Evolutionary conservation across 2,888 invertebrate species (phyloP), one percentile per base, ranked within the genome.

Genomic region (Synanthedon formicaeformis): DNA sequence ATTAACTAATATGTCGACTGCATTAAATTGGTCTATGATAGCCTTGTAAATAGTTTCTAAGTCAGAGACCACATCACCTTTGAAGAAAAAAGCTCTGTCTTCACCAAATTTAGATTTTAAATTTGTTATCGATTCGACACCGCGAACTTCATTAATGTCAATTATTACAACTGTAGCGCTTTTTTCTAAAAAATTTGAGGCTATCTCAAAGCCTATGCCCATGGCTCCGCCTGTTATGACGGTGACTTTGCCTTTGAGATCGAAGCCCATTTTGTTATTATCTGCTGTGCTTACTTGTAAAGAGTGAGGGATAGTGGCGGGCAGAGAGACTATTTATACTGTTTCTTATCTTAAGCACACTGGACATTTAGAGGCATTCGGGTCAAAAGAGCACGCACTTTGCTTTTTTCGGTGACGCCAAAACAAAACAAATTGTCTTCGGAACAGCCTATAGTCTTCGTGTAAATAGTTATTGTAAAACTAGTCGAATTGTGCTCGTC

Each of bases 151-250:
- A 51, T 75, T 69, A 11, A 76, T 64, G 51, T 79, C 78, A 0
- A 77, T 62, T 0, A 79, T 53, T 8, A 76, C 60, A 2, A 64
- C 56, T 58, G 61, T 74, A 0, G 67, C 75, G 50, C 84, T 86
- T 55, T 83, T 81, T 52, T 73, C 69, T 5, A 90, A 66, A 27
- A 86, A 78, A 53, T 78, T 79, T 4, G 77, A 75, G 2, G 80
- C 82, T 53, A 81, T 88, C 54, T 73, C 74, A 34, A 74, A 74
- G 1, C 90, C 90, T 51, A 90, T 88, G 0, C 90, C 89, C 13
- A 73, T 71, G 0, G 89, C 89, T 16, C 83, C 90, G 0, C 90
- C 90, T 1, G 90, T 90, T 13, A 90, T 60, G 0, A 73, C 64
- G 4, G 68, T 58, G 1, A 66, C 60, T 71, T 57, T 57, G 23